phyloP scores from a whole-genome alignment of 2,888 invertebrate genomes.

The Tryphoninae sp. region DNA sequence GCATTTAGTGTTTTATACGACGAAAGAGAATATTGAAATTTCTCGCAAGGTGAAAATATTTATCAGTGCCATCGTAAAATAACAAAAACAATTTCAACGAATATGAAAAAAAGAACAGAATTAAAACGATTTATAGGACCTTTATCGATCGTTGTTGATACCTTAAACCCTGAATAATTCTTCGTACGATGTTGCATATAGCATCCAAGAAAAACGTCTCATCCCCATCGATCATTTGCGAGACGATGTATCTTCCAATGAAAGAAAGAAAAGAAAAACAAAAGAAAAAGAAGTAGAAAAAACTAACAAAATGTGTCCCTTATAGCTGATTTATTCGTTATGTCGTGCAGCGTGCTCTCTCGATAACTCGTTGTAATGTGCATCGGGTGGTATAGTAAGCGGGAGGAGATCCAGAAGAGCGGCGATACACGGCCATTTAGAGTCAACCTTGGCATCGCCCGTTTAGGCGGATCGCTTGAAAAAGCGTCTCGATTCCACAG shows the following conservation, averaged over 20 bases:
- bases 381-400: slow-evolving; percentile 61
- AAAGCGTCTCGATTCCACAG: slow-evolving; percentile 68
- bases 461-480: slow-evolving; percentile 73
- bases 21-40: too few relatives aligned
- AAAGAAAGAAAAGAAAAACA: neutral
- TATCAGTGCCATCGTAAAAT: neutral
- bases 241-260: neutral
- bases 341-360: slow-evolving; percentile 32
- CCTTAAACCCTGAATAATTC: neutral
- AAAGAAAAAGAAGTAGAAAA: slow-evolving; percentile 2
- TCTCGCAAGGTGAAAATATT: neutral
- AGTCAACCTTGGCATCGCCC: slow-evolving; percentile 77
- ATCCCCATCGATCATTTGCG: slow-evolving; percentile 5
- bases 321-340: slow-evolving; percentile 54
- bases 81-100: neutral
- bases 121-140: neutral
- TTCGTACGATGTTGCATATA: slow-evolving; percentile 12
- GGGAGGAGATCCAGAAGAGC: slow-evolving; percentile 50
- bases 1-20: too few relatives aligned
- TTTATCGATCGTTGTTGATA: neutral
- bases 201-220: slow-evolving; percentile 1
- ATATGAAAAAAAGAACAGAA: neutral
- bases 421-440: slow-evolving; percentile 74
- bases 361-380: slow-evolving; percentile 67
- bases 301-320: slow-evolving; percentile 3